phyloP scores from a whole-genome alignment of 2,888 invertebrate species.

The Lithosia quadra region DNA sequence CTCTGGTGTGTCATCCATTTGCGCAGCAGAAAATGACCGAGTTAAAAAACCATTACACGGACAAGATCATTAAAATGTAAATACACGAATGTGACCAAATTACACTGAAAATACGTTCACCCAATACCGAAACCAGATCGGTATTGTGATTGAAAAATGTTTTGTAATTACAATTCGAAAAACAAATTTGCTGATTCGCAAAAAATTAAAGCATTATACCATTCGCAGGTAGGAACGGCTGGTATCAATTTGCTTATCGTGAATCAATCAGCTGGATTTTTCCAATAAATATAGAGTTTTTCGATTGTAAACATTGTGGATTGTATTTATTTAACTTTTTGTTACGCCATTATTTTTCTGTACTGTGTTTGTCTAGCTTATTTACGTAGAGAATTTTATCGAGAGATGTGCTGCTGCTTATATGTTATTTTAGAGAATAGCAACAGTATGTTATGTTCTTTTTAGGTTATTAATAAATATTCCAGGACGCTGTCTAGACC shows the following conservation, averaged over 20 bases:
- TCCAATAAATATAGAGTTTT: constrained; percentile 27
- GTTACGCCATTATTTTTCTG: neutral
- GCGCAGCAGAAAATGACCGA: neutral
- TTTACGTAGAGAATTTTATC: neutral
- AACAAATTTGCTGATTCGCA: constrained; percentile 19
- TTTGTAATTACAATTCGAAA: constrained; percentile 22
- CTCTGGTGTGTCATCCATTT: neutral
- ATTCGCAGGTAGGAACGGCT: constrained; percentile 18
- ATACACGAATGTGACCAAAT: neutral
- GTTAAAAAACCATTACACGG: neutral
- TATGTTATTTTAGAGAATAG: too few species aligned
- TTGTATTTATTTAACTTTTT: constrained; percentile 18
- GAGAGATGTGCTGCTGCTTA: too few species aligned
- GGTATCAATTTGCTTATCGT: constrained; percentile 33
- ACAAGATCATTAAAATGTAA: neutral
- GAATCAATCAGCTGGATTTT: constrained; percentile 29
- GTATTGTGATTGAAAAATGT: constrained; percentile 16
- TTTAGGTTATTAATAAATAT: too few species aligned
- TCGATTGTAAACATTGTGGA: constrained; percentile 16
- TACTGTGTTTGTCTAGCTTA: neutral
- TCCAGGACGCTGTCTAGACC: too few species aligned
- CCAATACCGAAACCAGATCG: constrained; percentile 8
- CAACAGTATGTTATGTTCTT: neutral
- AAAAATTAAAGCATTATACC: constrained; percentile 20
- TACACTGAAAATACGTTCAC: constrained; percentile 6